phyloP scores from a whole-genome alignment of 2,113 vertebrate genomes.

The Pungitius pungitius region DNA sequence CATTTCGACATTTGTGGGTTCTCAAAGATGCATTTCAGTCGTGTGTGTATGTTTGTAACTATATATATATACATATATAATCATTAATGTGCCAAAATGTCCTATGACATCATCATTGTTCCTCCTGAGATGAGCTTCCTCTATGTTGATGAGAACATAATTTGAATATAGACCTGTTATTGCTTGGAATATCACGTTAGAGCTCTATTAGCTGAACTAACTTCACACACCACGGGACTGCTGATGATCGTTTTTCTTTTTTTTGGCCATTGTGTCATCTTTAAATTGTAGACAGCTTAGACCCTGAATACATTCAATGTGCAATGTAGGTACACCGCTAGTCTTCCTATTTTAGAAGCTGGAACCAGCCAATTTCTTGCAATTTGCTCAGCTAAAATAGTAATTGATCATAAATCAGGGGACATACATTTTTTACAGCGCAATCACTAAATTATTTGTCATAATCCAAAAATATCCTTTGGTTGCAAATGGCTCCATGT shows the following conservation, averaged over 20 bases:
- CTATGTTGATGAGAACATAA: background rate
- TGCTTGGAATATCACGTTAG: too few species aligned
- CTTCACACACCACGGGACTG: background rate
- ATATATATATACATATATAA: too few species aligned
- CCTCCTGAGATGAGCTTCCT: background rate
- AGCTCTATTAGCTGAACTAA: background rate
- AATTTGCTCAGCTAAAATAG: background rate
- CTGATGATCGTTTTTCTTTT: background rate
- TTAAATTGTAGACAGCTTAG: background rate
- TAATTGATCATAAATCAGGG: background rate
- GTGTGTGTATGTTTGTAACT: too few species aligned
- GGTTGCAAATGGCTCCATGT: background rate
- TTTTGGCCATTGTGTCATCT: background rate
- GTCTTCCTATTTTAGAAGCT: background rate
- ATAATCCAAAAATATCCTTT: background rate
- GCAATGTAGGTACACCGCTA: background rate
- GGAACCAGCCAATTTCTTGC: background rate
- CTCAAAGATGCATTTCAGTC: background rate
- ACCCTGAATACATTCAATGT: background rate
- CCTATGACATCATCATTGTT: slow-evolving; percentile 33
- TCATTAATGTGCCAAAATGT: background rate
- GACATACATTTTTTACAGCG: background rate
- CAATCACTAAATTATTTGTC: background rate
- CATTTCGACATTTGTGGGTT: background rate
- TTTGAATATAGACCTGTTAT: too few species aligned